A percentile compares a stretch with the other conserved stretches of the same genome.
phyloP scores from a whole-genome alignment of 2,113 vertebrate genomes.

The Alectura lathami region DNA sequence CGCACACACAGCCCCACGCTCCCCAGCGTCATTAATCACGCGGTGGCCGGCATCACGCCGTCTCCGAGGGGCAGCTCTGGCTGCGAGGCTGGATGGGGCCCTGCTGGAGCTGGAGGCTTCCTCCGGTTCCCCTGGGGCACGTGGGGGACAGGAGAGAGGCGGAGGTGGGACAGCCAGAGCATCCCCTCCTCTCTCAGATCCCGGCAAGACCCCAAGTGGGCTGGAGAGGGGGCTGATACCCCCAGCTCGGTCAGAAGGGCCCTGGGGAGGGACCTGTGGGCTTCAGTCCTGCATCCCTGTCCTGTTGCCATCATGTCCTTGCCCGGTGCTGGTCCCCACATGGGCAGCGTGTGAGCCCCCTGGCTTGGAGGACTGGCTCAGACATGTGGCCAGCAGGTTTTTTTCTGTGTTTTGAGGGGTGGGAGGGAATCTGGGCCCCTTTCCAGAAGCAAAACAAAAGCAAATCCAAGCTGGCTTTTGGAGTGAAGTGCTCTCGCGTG shows the following conservation, averaged over 20 bases:
- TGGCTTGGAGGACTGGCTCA: not conserved
- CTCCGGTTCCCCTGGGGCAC: not conserved
- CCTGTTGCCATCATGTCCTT: rapidly evolving
- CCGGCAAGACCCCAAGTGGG: not conserved
- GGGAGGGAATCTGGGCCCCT: constrained; percentile 61
- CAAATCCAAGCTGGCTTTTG: not conserved
- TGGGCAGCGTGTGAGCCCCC: rapidly evolving
- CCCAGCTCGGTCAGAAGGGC: rapidly evolving
- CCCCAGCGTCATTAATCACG: not conserved
- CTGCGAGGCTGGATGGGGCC: not conserved
- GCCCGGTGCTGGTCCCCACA: rapidly evolving
- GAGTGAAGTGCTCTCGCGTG: not conserved
- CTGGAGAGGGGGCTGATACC: not conserved
- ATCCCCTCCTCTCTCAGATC: not conserved
- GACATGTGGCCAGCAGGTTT: constrained; percentile 56
- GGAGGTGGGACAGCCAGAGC: not conserved
- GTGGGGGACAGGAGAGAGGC: not conserved
- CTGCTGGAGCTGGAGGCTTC: not conserved
- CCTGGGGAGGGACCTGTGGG: rapidly evolving
- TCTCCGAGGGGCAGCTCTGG: not conserved
- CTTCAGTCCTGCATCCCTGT: not conserved
- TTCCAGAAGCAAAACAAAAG: constrained; percentile 62
- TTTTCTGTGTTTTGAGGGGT: not conserved
- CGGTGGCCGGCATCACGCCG: not conserved
- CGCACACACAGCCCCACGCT: not conserved